Evolutionary conservation across 1,140 invertebrate genomes (phyloP).

Genomic region (Halesus radiatus): DNA sequence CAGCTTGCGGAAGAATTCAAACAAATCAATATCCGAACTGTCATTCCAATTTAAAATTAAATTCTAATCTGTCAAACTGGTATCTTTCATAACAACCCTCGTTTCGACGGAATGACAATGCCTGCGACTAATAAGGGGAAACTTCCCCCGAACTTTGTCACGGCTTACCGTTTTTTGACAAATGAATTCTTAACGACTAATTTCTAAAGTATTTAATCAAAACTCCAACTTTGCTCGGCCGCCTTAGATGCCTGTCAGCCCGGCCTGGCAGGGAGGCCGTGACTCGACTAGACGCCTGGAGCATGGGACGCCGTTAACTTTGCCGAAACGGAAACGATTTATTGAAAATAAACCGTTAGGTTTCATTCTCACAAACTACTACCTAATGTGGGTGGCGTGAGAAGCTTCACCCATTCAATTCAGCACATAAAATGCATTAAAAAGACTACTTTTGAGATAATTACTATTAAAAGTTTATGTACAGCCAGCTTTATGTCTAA

Average conservation of each 20-base stretch:
- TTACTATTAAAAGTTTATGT: too few relatives aligned
- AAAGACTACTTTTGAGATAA: too few relatives aligned
- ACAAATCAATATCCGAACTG: too few relatives aligned
- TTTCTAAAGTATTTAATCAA: constrained; percentile 41
- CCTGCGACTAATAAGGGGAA: constrained; percentile 17
- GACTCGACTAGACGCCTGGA: constrained; percentile 1
- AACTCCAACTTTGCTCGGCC: constrained; percentile 14
- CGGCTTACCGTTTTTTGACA: constrained; percentile 38
- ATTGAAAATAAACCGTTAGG: neutral
- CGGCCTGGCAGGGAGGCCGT: neutral
- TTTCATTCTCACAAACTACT: too few relatives aligned
- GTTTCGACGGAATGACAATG: neutral
- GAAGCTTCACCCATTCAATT: too few relatives aligned
- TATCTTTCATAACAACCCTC: constrained; percentile 11
- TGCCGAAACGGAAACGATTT: constrained; percentile 13
- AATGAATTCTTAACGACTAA: constrained; percentile 41
- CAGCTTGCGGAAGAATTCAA: too few relatives aligned
- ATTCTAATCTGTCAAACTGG: neutral
- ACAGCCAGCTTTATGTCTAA: too few relatives aligned
- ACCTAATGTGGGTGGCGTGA: too few relatives aligned
- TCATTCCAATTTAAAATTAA: neutral
- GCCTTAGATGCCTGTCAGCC: constrained; percentile 8
- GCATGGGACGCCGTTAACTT: neutral
- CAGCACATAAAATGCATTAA: too few relatives aligned
- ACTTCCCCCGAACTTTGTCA: constrained; percentile 32